These are phyloP conservation scores for Cryptus viduatorius DNA, from an alignment of 2,888 invertebrate species.

Conservation along the genomic window DNA sequence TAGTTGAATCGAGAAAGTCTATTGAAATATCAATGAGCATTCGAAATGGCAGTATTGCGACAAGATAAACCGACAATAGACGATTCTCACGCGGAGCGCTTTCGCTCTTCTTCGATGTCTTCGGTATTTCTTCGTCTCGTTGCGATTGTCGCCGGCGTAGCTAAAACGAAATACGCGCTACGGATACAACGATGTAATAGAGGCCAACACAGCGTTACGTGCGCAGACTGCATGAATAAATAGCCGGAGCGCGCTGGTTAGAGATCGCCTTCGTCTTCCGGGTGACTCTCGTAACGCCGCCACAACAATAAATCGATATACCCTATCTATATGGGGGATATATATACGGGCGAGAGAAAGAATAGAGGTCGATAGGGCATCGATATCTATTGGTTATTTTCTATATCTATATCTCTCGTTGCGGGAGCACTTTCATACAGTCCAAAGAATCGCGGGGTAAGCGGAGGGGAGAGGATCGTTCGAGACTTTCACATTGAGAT, in stretches of 20 bases:
- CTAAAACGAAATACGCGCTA: slow-evolving; percentile 55
- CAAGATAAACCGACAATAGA: no score
- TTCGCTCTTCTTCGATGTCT: no score
- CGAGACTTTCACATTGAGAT: slow-evolving; percentile 59
- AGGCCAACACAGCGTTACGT: slow-evolving; percentile 39
- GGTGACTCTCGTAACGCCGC: slow-evolving; percentile 71
- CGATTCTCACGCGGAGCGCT: no score
- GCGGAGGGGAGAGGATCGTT: not conserved
- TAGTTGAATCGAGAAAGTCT: no score
- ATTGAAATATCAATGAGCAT: no score
- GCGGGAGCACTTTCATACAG: slow-evolving; percentile 50
- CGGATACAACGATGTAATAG: not conserved
- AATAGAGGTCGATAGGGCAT: slow-evolving; percentile 67
- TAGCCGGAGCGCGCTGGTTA: slow-evolving; percentile 63
- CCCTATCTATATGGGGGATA: slow-evolving; percentile 24
- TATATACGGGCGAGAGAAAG: slow-evolving; percentile 26
- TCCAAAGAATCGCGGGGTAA: slow-evolving; percentile 30
- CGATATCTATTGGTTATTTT: slow-evolving; percentile 61
- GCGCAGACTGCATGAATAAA: slow-evolving; percentile 64
- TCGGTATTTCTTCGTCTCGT: no score
- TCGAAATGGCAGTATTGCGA: no score
- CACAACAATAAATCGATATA: slow-evolving; percentile 72
- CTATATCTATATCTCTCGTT: slow-evolving; percentile 44
- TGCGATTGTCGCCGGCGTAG: slow-evolving; percentile 6
- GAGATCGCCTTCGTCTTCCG: slow-evolving; percentile 71